Percentiles rank a stretch among this genome's conserved stretches.
phyloP scores from a whole-genome alignment of 2,797 vertebrate species.

The Anguilla obscura region DNA sequence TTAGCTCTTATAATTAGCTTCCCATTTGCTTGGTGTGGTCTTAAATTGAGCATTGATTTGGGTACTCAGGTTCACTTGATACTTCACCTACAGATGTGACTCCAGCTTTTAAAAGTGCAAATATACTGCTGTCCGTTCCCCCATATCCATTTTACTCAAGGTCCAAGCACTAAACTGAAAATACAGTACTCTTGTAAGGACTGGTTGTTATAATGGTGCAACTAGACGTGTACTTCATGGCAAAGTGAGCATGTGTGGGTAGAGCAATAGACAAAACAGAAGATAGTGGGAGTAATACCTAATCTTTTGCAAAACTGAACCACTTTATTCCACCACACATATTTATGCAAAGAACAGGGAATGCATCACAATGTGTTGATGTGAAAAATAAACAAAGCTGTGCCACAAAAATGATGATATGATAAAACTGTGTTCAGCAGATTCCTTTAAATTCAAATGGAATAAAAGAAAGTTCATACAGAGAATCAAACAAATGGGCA shows the following conservation, averaged over 20 bases:
- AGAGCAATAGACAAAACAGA: constrained; percentile 61
- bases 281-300: constrained; percentile 51
- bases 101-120: too few species aligned
- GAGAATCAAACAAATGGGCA: neutral
- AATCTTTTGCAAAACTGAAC: constrained; percentile 58
- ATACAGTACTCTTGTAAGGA: constrained; percentile 71
- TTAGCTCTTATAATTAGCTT: too few species aligned
- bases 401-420: neutral
- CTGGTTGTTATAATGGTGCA: constrained; percentile 71
- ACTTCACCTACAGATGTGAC: too few species aligned
- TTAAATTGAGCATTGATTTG: too few species aligned
- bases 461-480: neutral
- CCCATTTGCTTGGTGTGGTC: too few species aligned
- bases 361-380: neutral
- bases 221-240: constrained; percentile 66
- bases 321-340: constrained; percentile 7
- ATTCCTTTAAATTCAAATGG: too few species aligned
- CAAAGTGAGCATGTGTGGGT: constrained; percentile 66
- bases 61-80: too few species aligned
- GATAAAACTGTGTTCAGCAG: neutral
- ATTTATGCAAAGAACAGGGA: neutral
- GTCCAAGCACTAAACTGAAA: constrained; percentile 69
- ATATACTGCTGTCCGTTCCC: too few species aligned
- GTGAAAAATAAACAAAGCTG: neutral
- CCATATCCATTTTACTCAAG: too few species aligned